Evolutionary conservation across 1,140 invertebrate genomes (phyloP), one percentile per base, ranked within the genome.

Genomic region (Dysdera silvatica): DNA sequence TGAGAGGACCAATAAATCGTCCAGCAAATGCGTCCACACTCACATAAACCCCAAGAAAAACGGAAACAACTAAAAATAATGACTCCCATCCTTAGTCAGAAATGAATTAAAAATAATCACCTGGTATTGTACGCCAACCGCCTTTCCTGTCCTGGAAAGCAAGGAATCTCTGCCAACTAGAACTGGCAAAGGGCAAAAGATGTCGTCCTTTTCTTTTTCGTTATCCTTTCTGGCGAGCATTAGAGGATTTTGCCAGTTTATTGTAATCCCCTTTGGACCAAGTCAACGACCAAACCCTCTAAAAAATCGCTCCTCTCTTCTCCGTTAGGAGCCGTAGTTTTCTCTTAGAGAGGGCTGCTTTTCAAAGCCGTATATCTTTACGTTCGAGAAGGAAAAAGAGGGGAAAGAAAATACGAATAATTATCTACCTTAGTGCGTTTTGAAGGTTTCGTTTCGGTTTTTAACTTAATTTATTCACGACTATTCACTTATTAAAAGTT

Each of bases 101-200:
- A 54, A 61, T 61, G 59, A 61, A 61, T 61, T 61, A 61, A 61
- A 61, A 61, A 53, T 61, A 61, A 61, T 61, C 49, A 61, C 49
- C 47, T 14, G 43, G 18, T 7, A 40, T 49, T 41, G 58, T 33
- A 23, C 58, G 43, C 58, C 54, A 56, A 37, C 54, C 47, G 56
- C 49, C 49, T 43, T 29, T 52, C 31, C 16, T 23, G 35, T 55
- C 37, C 37, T 26, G 43, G 56, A 45, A 58, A 48, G 56, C 43
- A 48, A 23, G 18, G 56, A 58, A 58, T 43, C n/a, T n/a, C n/a
- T n/a, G 56, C 49, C 49, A 58, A 58, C 47, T 43, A 58, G 43
- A 29, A 4, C 12, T 32, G 45, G 56, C 49, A 48, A 48, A n/a
- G 8, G 58, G 53, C 26, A n/a, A 40, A 52, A 61, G 58, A 61